These are phyloP conservation scores for Staurois parvus DNA, from an alignment of 2,797 vertebrate genomes.

Conservation along the genomic window DNA sequence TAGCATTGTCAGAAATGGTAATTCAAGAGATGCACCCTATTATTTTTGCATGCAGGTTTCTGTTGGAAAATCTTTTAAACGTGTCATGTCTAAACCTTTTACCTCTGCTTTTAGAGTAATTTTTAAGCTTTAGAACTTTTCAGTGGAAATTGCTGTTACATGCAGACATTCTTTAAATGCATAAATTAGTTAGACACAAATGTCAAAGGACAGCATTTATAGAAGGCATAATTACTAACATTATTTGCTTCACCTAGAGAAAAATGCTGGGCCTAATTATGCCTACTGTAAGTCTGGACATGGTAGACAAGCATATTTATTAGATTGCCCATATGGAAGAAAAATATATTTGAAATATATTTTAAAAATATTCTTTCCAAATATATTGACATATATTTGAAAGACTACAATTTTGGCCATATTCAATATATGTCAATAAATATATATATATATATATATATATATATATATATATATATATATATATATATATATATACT, in stretches of 20 bases:
- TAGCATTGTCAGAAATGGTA: not conserved
- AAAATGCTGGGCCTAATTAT: not conserved
- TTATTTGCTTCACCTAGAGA: not conserved
- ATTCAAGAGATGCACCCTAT: not conserved
- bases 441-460: too few species aligned
- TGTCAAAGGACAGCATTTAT: not conserved
- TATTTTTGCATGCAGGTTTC: not conserved
- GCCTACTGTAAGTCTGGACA: not conserved
- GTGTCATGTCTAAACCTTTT: not conserved
- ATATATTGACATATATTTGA: too few species aligned
- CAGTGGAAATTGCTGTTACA: not conserved
- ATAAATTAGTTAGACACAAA: not conserved
- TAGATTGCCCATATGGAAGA: too few species aligned
- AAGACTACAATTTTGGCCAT: too few species aligned
- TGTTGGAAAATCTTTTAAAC: not conserved
- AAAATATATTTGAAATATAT: too few species aligned
- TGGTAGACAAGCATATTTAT: not conserved
- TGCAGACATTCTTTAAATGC: not conserved
- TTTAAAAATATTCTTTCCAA: too few species aligned
- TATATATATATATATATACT: too few species aligned
- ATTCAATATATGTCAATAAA: too few species aligned
- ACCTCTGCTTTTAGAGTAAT: not conserved
- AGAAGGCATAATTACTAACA: not conserved
- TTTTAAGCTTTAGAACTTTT: not conserved
- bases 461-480: too few species aligned